phyloP scores from a whole-genome alignment of 1,140 invertebrate genomes.

The Oppia nitens region DNA sequence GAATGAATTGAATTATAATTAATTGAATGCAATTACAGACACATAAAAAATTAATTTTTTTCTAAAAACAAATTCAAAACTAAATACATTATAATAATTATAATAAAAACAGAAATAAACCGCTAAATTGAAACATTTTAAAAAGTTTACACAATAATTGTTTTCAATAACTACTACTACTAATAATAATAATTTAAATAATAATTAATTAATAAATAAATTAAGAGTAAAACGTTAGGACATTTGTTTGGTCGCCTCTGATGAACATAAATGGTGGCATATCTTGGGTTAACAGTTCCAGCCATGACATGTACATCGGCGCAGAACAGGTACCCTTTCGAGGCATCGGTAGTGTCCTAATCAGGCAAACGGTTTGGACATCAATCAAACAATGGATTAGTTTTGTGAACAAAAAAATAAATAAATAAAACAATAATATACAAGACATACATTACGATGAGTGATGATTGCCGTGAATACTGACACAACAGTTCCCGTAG shows the following conservation, averaged over 20 bases:
- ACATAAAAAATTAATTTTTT: too few species aligned
- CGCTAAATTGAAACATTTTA: too few species aligned
- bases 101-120: too few species aligned
- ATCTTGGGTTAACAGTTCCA: slow-evolving; percentile 69
- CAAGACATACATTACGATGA: slow-evolving; percentile 76
- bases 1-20: too few species aligned
- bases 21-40: too few species aligned
- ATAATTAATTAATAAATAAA: too few species aligned
- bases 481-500: slow-evolving; percentile 62
- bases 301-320: slow-evolving; percentile 84
- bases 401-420: not conserved
- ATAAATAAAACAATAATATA: not conserved
- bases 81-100: too few species aligned
- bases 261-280: slow-evolving; percentile 79
- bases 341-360: slow-evolving; percentile 78
- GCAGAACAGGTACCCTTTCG: slow-evolving; percentile 70
- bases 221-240: slow-evolving; percentile 88
- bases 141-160: too few species aligned
- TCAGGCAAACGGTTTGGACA: too few species aligned
- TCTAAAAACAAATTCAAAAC: too few species aligned
- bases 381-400: slow-evolving; percentile 14
- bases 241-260: slow-evolving; percentile 83
- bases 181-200: too few species aligned
- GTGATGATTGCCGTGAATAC: slow-evolving; percentile 57
- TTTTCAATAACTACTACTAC: too few species aligned